A percentile compares a stretch with the other conserved stretches of the same genome.
phyloP scores from a whole-genome alignment of 2,888 invertebrate genomes.

The Graphium colonna region DNA sequence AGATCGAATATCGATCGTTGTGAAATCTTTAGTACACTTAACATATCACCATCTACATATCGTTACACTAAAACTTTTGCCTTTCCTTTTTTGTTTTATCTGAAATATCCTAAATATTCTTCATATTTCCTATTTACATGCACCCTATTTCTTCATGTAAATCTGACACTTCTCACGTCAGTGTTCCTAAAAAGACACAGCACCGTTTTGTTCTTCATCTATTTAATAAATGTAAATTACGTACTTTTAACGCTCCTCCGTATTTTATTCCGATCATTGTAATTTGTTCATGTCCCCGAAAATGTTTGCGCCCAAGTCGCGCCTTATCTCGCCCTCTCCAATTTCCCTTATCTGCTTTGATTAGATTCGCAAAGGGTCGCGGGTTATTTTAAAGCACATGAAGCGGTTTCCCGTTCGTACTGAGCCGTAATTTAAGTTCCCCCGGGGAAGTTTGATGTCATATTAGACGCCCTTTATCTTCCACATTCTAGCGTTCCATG shows the following conservation, averaged over 20 bases:
- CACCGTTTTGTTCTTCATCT: not conserved
- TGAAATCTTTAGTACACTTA: too few species aligned
- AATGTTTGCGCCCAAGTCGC: not conserved
- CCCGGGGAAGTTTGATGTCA: slow-evolving; percentile 9
- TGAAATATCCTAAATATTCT: too few species aligned
- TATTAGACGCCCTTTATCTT: slow-evolving; percentile 13
- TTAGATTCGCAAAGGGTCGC: slow-evolving; percentile 12
- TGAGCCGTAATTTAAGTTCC: slow-evolving; percentile 14
- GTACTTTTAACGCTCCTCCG: not conserved
- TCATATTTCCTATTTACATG: too few species aligned
- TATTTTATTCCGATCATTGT: not conserved
- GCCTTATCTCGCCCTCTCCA: not conserved
- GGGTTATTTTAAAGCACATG: slow-evolving; percentile 11
- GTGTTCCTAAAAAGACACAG: too few species aligned
- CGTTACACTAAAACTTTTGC: too few species aligned
- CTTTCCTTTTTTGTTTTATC: too few species aligned
- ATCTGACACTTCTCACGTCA: too few species aligned
- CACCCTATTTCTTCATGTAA: too few species aligned
- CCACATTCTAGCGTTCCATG: slow-evolving; percentile 1
- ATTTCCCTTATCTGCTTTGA: slow-evolving; percentile 7
- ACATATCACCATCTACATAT: not conserved
- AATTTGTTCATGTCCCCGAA: not conserved
- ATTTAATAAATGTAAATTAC: not conserved
- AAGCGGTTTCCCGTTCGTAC: slow-evolving; percentile 3
- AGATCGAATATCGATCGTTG: too few species aligned